Evolutionary conservation across 2,888 invertebrate genomes (phyloP), one percentile per base, ranked within the genome.

Genomic region (Drosophila stalkeri): DNA sequence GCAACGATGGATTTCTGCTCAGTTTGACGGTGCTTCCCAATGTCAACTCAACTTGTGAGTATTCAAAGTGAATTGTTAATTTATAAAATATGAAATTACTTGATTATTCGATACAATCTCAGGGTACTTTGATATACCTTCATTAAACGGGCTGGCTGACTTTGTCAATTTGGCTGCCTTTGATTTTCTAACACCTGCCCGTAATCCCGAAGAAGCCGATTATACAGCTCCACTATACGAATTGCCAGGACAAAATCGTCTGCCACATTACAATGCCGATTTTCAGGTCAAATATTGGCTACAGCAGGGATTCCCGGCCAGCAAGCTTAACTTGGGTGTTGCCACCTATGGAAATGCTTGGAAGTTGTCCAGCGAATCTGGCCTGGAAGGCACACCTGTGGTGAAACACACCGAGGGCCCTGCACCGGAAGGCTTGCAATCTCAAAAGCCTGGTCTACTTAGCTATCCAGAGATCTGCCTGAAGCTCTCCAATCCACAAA

Each of bases 381-480:
- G 96, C 60, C 94, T 95, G 27, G 95, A 96, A 8, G 97, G 97
- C 8, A 96, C 96, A 0, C 97, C 97, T 3, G 97, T 97, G 0
- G 90, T 96, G 14, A 93, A 95, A 16, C 91, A 92, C 2, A 93
- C 95, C 0, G 95, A 96, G 35, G 97, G 96, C 0, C 94, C 96
- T 9, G 96, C 96, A 0, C 95, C 94, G 69, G 95, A 90, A 93
- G 97, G 97, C 39, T 94, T 95, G 0, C 96, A 96, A 92, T 96
- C 96, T 7, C 94, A 95, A 80, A 94, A 93, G 12, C 94, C 95
- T 2, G 97, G 97, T 33, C 72, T 96, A 0, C 93, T 97, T 47
- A 96, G 97, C 77, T 97, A 96, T 92, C 95, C 96, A 0, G 97
- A 97, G 92, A 95, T 97, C 1, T 97, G 97, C 91, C 94, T 95